Base-by-base conservation (phyloP, 2,797 vertebrate genomes). In the Enteromius thamalakanensis region DNA sequence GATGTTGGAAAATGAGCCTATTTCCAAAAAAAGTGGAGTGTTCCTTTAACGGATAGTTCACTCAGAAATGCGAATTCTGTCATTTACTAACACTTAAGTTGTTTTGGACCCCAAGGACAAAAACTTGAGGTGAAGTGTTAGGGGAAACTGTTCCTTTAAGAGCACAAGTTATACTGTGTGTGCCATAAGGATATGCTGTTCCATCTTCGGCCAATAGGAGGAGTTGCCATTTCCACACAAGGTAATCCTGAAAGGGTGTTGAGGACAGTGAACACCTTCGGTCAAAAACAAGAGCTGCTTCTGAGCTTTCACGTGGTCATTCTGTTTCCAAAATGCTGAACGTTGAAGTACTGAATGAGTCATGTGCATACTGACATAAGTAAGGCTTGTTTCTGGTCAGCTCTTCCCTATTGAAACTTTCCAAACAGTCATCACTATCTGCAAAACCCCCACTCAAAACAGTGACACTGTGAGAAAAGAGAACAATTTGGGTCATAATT, bases 321-420 rank as follows among this genome's bases (percentile, higher is more conserved):
- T 79, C 64, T 74, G 55, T 64, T 34, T 37, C 32, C 42, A 51
- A 74, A 64, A 81, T 74, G 80, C 70, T 74, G 80, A 74, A 51
- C 42, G 26, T 70, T 64, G 23, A 81, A 51, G 70, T 65, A 12
- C 11, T 21, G 8, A 40, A 45, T 65, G 42, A 72, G 29, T 74
- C 80, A 71, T 62, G 32, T 37, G 21, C 21, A 1, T 23, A 37
- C 14, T 0, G 14, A 37, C 67, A 10, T 71, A 37, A 79, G 64
- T 11, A 19, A 79, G 77, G 23, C 65, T 40, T 40, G 32, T 76
- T 80, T 80, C 53, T 71, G 53, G 37, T 75, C n/a, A 42, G n/a
- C 47, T 26, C 80, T 82, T 75, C 71, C 80, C 70, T 21, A 15
- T 75, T 26, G 47, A 19, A 74, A 67, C 45, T 68, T 53, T 67